Conservation (phyloP, 2,888 invertebrate genomes). For the Melinopterus prodromus region DNA sequence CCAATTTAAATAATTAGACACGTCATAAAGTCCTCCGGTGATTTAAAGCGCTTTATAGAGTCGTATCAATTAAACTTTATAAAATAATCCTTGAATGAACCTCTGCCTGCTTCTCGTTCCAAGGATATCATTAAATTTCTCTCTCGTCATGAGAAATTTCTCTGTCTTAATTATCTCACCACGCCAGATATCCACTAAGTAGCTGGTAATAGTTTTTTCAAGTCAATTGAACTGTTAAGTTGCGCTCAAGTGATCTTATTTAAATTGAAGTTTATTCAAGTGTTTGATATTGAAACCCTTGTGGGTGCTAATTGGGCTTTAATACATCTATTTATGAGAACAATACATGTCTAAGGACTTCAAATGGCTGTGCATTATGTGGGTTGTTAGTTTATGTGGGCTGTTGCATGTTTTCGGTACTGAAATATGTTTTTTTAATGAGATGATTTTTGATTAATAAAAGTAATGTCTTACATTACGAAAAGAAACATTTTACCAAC, state of each 20-base stretch:
- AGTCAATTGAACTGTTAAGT: not conserved
- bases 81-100: not conserved
- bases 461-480: too few relatives aligned
- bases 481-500: too few relatives aligned
- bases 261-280: not conserved
- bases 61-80: not conserved
- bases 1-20: slow-evolving; percentile 4
- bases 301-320: not conserved
- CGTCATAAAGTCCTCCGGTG: not conserved
- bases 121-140: not conserved
- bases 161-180: not conserved
- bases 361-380: not conserved
- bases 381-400: not conserved
- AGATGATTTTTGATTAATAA: too few relatives aligned
- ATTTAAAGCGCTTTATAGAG: not conserved
- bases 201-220: not conserved
- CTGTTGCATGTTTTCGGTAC: too few relatives aligned
- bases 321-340: not conserved
- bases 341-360: not conserved
- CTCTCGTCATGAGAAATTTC: slow-evolving; percentile 4
- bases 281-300: not conserved
- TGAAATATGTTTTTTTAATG: too few relatives aligned
- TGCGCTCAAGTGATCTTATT: not conserved
- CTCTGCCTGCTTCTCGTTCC: not conserved
- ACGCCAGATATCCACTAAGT: not conserved